Percentiles rank a stretch among this genome's conserved stretches.
Evolutionary conservation across 2,888 invertebrate genomes (phyloP).

Genomic region (Drosophila infuscata): DNA sequence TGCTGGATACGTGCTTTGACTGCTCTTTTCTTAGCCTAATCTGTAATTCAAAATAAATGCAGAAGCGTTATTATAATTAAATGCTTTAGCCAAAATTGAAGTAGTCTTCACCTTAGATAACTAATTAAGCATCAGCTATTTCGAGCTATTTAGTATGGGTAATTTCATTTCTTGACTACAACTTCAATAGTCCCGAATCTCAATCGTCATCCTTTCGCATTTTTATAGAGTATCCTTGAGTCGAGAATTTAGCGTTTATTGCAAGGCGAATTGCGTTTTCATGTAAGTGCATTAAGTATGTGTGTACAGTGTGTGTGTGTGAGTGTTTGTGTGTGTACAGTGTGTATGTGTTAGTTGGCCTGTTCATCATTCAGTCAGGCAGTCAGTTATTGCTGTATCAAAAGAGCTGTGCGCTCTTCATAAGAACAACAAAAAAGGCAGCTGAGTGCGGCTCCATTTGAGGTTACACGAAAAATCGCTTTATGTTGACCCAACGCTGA

Average conservation of each 20-base stretch:
- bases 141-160: not conserved
- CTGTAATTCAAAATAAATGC: not conserved
- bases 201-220: not conserved
- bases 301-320: slow-evolving; percentile 17
- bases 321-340: not conserved
- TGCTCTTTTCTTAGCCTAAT: not conserved
- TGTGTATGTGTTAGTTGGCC: slow-evolving; percentile 8
- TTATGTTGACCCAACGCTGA: slow-evolving; percentile 35
- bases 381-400: slow-evolving; percentile 67
- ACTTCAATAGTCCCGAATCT: not conserved
- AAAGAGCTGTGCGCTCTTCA: slow-evolving; percentile 55
- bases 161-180: not conserved
- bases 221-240: not conserved
- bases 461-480: slow-evolving; percentile 69
- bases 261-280: slow-evolving; percentile 72
- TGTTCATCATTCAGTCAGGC: slow-evolving; percentile 27
- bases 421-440: slow-evolving; percentile 15
- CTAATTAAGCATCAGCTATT: no score
- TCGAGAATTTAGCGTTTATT: not conserved
- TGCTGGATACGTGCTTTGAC: not conserved
- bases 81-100: not conserved
- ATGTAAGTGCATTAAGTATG: slow-evolving; percentile 67
- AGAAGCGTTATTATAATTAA: not conserved
- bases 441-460: slow-evolving; percentile 37
- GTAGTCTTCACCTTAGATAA: not conserved